Percentiles rank a stretch among this genome's conserved stretches.
phyloP scores from a whole-genome alignment of 1,140 invertebrate genomes.

The Bemisia tabaci region DNA sequence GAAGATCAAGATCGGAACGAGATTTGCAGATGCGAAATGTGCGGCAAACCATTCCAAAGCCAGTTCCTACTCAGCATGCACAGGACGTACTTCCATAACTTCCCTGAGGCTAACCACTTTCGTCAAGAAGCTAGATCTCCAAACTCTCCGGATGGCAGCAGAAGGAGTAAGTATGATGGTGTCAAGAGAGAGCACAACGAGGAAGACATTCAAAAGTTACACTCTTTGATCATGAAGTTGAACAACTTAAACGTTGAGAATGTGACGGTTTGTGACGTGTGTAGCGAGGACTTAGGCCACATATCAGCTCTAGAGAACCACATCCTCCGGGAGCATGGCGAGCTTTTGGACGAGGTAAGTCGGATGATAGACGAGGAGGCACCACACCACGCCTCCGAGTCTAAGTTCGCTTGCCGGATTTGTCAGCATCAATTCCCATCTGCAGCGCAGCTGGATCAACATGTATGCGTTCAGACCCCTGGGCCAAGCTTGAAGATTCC shows the following conservation, averaged over 20 bases:
- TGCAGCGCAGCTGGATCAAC: background rate
- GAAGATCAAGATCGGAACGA: background rate
- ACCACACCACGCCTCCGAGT: background rate
- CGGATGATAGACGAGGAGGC: constrained; percentile 21
- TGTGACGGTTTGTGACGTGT: constrained; percentile 37
- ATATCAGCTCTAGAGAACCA: constrained; percentile 42
- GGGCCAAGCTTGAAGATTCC: background rate
- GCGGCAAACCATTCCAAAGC: constrained; percentile 14
- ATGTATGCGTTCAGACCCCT: background rate
- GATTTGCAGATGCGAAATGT: constrained; percentile 11
- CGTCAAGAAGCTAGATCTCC: background rate
- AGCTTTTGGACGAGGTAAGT: constrained; percentile 30
- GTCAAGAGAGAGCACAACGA: constrained; percentile 32
- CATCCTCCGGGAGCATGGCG: constrained; percentile 43
- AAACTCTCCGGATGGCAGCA: too few species aligned
- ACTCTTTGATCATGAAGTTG: constrained; percentile 81
- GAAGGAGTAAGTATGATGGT: too few species aligned
- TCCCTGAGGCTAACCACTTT: background rate
- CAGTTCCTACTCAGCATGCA: constrained; percentile 16
- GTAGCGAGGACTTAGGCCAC: constrained; percentile 41
- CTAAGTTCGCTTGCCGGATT: background rate
- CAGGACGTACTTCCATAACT: constrained; percentile 1
- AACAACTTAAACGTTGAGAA: constrained; percentile 54
- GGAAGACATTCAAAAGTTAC: constrained; percentile 72
- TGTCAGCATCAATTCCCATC: background rate